Conservation (phyloP, 1,140 invertebrate species). For the Drosophila pruinosa region DNA sequence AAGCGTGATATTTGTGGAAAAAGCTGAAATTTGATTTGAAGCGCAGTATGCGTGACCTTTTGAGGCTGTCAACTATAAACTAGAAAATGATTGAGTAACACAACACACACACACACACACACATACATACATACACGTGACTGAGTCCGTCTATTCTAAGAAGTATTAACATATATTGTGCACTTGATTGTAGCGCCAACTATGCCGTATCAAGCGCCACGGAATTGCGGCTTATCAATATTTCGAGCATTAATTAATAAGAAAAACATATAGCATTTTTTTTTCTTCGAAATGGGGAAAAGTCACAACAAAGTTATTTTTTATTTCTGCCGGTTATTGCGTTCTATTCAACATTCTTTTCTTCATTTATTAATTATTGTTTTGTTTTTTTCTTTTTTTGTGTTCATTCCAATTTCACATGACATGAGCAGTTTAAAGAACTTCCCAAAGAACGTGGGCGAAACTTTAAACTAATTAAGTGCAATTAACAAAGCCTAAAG, state of each 20-base stretch:
- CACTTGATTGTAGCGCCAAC: background rate
- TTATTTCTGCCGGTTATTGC: slow-evolving; percentile 11
- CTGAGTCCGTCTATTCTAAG: no score
- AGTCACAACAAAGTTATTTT: slow-evolving; percentile 44
- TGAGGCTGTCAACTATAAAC: background rate
- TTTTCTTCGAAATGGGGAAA: background rate
- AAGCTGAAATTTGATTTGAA: background rate
- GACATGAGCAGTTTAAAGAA: background rate
- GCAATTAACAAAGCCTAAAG: background rate
- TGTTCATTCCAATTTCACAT: background rate
- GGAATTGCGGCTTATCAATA: slow-evolving; percentile 16
- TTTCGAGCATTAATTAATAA: slow-evolving; percentile 43
- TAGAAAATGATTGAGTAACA: background rate
- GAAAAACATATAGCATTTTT: background rate
- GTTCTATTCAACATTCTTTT: slow-evolving; percentile 12
- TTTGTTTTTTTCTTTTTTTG: no score
- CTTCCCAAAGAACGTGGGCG: background rate
- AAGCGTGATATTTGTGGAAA: no score
- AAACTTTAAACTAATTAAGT: background rate
- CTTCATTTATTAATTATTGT: no score
- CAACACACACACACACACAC: no score
- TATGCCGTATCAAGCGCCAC: background rate
- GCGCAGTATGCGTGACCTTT: background rate
- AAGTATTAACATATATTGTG: no score
- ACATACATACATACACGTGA: no score